Conservation (phyloP, 2,797 vertebrate genomes). For the Ambastaia sidthimunki region DNA sequence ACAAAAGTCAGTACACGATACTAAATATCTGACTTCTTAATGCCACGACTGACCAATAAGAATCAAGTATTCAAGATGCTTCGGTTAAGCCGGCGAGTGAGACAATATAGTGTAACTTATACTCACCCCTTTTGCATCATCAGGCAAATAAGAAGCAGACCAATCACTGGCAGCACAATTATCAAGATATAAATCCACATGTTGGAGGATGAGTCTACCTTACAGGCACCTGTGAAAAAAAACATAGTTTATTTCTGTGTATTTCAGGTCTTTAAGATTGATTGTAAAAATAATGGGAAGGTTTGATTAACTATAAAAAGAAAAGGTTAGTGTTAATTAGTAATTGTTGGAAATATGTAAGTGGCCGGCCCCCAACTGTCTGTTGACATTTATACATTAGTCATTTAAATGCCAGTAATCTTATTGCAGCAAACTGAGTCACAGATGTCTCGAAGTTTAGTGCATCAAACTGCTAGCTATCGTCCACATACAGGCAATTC, state of each 20-base stretch:
- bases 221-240: conserved; percentile 68
- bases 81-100: neutral
- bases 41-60: neutral
- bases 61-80: neutral
- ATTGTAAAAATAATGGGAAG: too few relatives aligned
- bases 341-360: neutral
- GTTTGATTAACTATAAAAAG: too few relatives aligned
- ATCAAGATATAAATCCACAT: conserved; percentile 56
- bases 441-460: too few relatives aligned
- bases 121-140: conserved; percentile 72
- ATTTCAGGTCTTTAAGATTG: neutral
- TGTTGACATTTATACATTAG: neutral
- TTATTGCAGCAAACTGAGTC: neutral
- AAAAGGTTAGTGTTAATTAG: too few relatives aligned
- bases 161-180: conserved; percentile 56
- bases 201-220: conserved; percentile 13
- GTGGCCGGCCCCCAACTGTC: neutral
- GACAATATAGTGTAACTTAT: neutral
- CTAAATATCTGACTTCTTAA: neutral
- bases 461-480: too few relatives aligned
- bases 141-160: conserved; percentile 62
- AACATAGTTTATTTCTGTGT: neutral
- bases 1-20: neutral
- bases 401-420: neutral
- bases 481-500: neutral